These are phyloP conservation scores for Australoheros facetus DNA, from an alignment of 2,797 vertebrate species.

Conservation along the genomic window DNA sequence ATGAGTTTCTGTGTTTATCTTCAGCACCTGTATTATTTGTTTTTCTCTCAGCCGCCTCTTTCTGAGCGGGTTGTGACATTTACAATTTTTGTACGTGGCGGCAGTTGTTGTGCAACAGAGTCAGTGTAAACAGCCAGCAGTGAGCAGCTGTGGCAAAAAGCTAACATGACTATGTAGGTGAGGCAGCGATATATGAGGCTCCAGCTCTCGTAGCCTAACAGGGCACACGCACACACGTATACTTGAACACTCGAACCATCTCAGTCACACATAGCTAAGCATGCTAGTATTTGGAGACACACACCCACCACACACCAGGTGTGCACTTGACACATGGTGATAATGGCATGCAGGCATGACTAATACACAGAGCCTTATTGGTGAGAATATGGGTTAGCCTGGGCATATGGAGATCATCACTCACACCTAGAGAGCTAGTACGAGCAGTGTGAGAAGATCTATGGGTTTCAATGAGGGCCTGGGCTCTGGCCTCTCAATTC, in stretches of 20 bases:
- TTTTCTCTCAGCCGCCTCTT: neutral
- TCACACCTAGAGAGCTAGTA: conserved; percentile 54
- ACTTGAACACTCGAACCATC: neutral
- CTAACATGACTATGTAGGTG: conserved; percentile 21
- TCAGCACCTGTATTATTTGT: neutral
- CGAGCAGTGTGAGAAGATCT: conserved; percentile 47
- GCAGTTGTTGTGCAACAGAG: conserved; percentile 34
- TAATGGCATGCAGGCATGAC: conserved; percentile 57
- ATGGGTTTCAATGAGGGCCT: conserved; percentile 36
- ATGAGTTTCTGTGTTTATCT: neutral
- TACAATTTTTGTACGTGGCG: neutral
- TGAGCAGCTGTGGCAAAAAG: conserved; percentile 45
- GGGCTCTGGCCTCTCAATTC: conserved; percentile 39
- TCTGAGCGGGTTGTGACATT: neutral
- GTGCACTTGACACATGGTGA: conserved; percentile 58
- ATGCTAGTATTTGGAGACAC: neutral
- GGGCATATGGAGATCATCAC: conserved; percentile 68
- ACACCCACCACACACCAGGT: conserved; percentile 41
- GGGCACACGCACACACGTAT: neutral
- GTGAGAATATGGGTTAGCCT: conserved; percentile 42
- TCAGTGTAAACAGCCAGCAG: conserved; percentile 45
- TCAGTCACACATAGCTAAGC: conserved; percentile 13
- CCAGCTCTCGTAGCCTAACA: neutral
- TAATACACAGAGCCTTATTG: conserved; percentile 36
- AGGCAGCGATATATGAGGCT: conserved; percentile 22